phyloP scores from a whole-genome alignment of 2,113 vertebrate species.

The zebrafish (Danio rerio) region DNA sequence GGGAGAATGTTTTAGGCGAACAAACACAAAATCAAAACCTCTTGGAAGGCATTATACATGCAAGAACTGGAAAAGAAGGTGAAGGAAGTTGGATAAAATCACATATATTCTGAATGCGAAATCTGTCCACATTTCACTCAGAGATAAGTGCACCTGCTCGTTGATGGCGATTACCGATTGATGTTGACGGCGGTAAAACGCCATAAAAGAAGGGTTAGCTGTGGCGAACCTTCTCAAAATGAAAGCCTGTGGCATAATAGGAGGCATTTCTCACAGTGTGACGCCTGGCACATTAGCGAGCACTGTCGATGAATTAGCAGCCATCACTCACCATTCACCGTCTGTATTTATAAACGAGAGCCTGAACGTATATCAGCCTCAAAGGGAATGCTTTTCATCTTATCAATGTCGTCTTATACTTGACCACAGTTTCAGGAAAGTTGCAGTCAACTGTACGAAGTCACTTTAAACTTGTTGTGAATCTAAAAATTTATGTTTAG shows the following conservation, averaged over 20 bases:
- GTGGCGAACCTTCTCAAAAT: not conserved
- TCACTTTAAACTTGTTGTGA: not conserved
- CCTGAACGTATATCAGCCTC: too few relatives aligned
- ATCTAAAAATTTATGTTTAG: not conserved
- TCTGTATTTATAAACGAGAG: not conserved
- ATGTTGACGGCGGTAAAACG: constrained; percentile 42
- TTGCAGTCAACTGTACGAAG: not conserved
- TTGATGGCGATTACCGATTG: constrained; percentile 42
- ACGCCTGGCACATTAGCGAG: constrained; percentile 33
- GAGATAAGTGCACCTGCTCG: constrained; percentile 22
- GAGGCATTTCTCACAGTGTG: constrained; percentile 41
- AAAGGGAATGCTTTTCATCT: not conserved
- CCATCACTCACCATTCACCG: not conserved
- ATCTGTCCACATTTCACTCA: constrained; percentile 21
- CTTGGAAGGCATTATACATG: constrained; percentile 17
- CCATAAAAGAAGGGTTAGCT: constrained; percentile 36
- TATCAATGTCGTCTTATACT: not conserved
- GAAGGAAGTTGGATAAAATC: constrained; percentile 5
- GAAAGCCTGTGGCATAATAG: constrained; percentile 48
- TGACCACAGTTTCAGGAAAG: not conserved
- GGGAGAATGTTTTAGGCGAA: constrained; percentile 21
- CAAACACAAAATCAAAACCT: not conserved
- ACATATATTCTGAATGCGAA: constrained; percentile 19
- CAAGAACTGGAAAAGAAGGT: not conserved
- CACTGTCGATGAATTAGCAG: constrained; percentile 34